phyloP scores from a whole-genome alignment of 2,797 vertebrate species.

The Dallia pectoralis region DNA sequence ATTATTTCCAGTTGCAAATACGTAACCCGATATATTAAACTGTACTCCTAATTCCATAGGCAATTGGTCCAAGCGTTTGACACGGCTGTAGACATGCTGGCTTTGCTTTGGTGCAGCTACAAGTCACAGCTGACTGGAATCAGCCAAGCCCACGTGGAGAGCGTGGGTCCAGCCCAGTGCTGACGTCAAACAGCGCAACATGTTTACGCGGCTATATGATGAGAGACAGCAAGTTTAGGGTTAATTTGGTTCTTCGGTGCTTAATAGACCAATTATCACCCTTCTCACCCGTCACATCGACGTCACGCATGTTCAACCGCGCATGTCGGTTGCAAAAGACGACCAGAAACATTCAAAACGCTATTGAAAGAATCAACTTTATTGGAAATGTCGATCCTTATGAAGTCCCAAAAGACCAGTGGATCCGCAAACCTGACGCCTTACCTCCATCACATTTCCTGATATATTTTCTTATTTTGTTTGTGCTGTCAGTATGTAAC shows the following conservation, averaged over 20 bases:
- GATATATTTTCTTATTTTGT: too few relatives aligned
- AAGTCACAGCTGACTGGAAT: constrained; percentile 21
- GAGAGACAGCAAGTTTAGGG: neutral
- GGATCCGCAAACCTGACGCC: too few relatives aligned
- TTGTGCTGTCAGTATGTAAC: too few relatives aligned
- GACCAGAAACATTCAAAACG: too few relatives aligned
- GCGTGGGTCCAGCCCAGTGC: neutral
- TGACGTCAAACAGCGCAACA: constrained; percentile 12
- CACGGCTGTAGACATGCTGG: constrained; percentile 25
- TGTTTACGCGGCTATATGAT: neutral
- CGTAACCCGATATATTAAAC: neutral
- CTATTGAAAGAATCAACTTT: too few relatives aligned
- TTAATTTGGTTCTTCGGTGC: neutral
- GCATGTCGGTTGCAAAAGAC: too few relatives aligned
- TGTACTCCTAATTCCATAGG: neutral
- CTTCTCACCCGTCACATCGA: too few relatives aligned
- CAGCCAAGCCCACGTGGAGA: neutral
- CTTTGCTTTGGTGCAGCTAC: constrained; percentile 34
- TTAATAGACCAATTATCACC: too few relatives aligned
- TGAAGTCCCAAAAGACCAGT: too few relatives aligned
- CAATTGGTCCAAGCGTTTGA: constrained; percentile 21
- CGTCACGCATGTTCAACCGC: too few relatives aligned
- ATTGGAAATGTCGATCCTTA: too few relatives aligned
- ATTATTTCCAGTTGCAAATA: constrained; percentile 3
- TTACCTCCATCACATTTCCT: too few relatives aligned